Evolutionary conservation across 30 jellyfish, hydroid and myxozoan genomes (phyloP), one percentile per base, ranked within the genome.

Genomic region (Phacellophora camtschatica): DNA sequence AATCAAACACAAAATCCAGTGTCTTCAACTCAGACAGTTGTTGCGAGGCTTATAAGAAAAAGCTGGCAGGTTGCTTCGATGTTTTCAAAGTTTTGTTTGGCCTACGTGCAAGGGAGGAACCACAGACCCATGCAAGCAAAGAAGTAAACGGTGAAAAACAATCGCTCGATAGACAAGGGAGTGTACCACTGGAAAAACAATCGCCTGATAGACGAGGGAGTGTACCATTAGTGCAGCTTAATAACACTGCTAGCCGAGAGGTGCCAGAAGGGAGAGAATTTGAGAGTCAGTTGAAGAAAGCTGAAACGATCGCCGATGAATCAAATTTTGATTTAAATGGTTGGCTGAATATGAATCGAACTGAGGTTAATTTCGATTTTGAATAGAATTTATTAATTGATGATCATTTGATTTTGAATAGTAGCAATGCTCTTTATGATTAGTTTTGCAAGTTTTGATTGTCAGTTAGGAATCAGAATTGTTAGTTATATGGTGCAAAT

Each of bases 321-420:
- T 11, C 54, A 16, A 51, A 80, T 22, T 80, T 80, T 33, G 91
- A 80, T 34, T 45, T 80, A 19, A 80, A 80, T 71, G 80, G 83
- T 30, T 80, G 91, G 91, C 76, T 80, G 22, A 80, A 80, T 48
- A 80, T 80, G 91, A 80, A 80, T 65, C 91, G 91, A 3, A 27
- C 84, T 8, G 91, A 80, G 91, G 91, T 80, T 59, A 53, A 13
- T 16, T 46, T 46, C 5, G 61, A 16, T 46, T n/a, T n/a, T n/a
- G n/a, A n/a, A n/a, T n/a, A n/a, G n/a, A n/a, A n/a, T n/a, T n/a
- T n/a, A n/a, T n/a, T n/a, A n/a, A n/a, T n/a, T n/a, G n/a, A n/a
- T n/a, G n/a, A n/a, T n/a, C n/a, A n/a, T n/a, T n/a, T n/a, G n/a
- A n/a, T n/a, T n/a, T n/a, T n/a, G n/a, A n/a, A n/a, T n/a, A n/a